Base-by-base conservation (phyloP, 2,888 invertebrate genomes). In the Lordiphosa fenestrarum region DNA sequence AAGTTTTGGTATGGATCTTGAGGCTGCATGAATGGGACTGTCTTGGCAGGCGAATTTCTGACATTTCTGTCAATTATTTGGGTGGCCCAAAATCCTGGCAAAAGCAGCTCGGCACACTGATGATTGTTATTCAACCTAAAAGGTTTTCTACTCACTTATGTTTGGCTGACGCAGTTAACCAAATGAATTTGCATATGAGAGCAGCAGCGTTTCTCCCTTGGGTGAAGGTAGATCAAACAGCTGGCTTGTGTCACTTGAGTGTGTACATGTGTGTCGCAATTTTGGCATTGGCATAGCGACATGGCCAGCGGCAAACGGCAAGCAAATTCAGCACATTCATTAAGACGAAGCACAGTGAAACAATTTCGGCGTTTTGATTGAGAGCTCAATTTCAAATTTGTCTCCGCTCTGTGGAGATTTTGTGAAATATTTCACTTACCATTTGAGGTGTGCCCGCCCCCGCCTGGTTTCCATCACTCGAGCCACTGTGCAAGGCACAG, bases 1-100 rank as follows among this genome's bases (percentile, higher is more conserved):
- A 44, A 15, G 15, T 13, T 44, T 19, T 21, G 19, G 19, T 21
- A 39, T 10, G 10, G 19, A 30, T 42, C 21, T 25, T 41, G 23
- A 6, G 40, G 1, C 35, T 48, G 35, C 38, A 37, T 42, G 19
- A 52, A 39, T 39, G 41, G 38, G 49, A 15, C 35, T 48, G 51
- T 53, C 51, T 19, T 48, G 50, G 39, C 33, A 38, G 38, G 30
- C 59, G 53, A 54, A 49, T 37, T 53, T 61, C 59, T 59, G 61
- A 59, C 61, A 59, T 42, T 61, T 48, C 52, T 59, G 61, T 55
- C 62, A 63, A 55, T 61, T 63, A 61, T 61, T 35, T 53, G 33
- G 42, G 58, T 36, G 35, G 23, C 25, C n/a, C 6, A n/a, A 6
- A 10, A 19, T 39, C 12, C 12, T n/a, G 7, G n/a, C 0, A 15